Conservation (phyloP, 2,797 vertebrate species). For the Silurus lanzhouensis region DNA sequence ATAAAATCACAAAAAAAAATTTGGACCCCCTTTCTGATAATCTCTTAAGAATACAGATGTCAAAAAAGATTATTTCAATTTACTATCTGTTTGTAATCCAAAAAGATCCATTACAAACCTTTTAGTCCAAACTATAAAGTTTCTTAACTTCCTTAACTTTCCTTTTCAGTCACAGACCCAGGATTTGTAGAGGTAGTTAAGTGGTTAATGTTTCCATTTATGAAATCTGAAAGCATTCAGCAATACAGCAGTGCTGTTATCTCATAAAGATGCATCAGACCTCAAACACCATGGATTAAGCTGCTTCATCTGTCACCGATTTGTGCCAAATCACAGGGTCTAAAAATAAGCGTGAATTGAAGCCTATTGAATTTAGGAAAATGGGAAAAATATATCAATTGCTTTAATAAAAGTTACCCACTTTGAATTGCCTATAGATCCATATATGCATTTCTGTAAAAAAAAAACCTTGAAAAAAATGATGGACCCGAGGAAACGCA, state of each 20-base stretch:
- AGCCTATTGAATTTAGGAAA: not conserved
- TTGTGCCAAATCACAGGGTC: conserved; percentile 22
- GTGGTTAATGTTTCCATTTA: not conserved
- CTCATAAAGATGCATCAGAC: conserved; percentile 4
- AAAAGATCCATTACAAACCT: not conserved
- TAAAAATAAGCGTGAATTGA: conserved; percentile 5
- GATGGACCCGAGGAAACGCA: conserved; percentile 17
- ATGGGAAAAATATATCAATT: not conserved
- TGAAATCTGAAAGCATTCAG: conserved; percentile 15
- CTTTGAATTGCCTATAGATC: conserved; percentile 27
- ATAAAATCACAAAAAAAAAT: not conserved
- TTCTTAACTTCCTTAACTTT: not conserved
- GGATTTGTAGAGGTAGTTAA: not conserved
- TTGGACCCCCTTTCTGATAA: not conserved
- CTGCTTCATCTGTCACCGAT: conserved; percentile 19
- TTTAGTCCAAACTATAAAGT: not conserved
- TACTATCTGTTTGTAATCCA: not conserved
- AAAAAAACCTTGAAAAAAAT: not conserved
- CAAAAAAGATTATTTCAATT: not conserved
- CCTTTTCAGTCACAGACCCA: not conserved
- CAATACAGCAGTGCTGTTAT: not conserved
- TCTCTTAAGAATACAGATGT: not conserved
- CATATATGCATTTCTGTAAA: conserved; percentile 18
- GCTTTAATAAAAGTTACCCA: conserved; percentile 30
- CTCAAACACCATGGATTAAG: not conserved